phyloP scores from a whole-genome alignment of 2,113 vertebrate genomes.

The Alosa alosa region DNA sequence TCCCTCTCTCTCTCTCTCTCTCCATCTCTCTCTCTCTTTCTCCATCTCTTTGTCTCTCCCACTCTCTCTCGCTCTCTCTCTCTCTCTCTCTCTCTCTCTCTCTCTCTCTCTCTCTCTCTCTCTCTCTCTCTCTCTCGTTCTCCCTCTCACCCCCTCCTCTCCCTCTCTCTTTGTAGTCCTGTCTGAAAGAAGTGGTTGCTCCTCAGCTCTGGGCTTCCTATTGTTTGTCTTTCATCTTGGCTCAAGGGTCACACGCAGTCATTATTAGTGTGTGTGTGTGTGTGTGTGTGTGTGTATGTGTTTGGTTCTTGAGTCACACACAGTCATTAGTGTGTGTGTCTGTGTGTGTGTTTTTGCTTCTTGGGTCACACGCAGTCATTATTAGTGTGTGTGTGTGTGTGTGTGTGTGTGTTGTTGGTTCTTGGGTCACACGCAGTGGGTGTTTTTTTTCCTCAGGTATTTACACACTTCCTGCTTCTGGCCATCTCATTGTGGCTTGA shows the following conservation, averaged over 20 bases:
- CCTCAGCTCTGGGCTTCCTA: background rate
- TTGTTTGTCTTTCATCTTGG: background rate
- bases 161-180: slow-evolving; percentile 2
- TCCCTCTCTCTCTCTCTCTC: background rate
- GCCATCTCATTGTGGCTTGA: too few relatives aligned
- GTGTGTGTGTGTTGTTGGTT: background rate
- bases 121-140: slow-evolving; percentile 38
- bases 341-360: background rate
- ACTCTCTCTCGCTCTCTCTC: background rate
- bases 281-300: background rate
- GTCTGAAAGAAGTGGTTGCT: background rate
- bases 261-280: background rate
- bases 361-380: too few relatives aligned
- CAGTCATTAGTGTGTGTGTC: background rate
- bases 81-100: too few relatives aligned
- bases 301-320: too few relatives aligned
- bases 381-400: background rate
- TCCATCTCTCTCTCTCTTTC: background rate
- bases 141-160: slow-evolving; percentile 20
- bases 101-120: background rate
- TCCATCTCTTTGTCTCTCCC: background rate
- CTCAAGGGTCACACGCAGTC: background rate
- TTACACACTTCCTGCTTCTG: too few relatives aligned
- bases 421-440: too few relatives aligned
- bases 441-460: too few relatives aligned